Conservation (phyloP, 2,113 vertebrate genomes). For the Zosterops hypoxanthus region DNA sequence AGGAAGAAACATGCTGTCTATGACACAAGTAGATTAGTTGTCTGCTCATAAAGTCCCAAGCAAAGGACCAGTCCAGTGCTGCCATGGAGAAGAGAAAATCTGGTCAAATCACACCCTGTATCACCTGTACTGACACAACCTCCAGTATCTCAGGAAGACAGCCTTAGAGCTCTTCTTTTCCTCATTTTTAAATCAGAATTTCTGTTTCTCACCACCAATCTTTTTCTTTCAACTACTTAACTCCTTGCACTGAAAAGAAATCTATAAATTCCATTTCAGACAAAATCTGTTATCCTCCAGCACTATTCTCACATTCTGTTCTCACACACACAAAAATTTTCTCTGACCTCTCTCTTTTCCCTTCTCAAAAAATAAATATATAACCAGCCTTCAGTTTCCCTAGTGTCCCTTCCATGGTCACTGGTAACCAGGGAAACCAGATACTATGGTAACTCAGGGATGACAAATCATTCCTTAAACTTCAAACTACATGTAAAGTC, state of each 20-base stretch:
- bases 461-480: constrained; percentile 50
- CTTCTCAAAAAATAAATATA: not conserved
- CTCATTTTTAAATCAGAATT: not conserved
- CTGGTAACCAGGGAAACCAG: constrained; percentile 80
- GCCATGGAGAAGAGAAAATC: not conserved
- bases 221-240: constrained; percentile 23
- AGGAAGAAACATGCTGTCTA: not conserved
- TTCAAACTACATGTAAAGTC: constrained; percentile 12
- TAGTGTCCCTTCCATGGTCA: constrained; percentile 73
- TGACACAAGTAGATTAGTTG: not conserved
- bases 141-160: not conserved
- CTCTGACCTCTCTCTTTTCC: constrained; percentile 25
- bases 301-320: constrained; percentile 51
- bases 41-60: not conserved
- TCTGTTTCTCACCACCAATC: not conserved
- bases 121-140: not conserved
- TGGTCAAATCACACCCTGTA: not conserved
- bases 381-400: constrained; percentile 53
- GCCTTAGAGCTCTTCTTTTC: not conserved
- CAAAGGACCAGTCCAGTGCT: not conserved
- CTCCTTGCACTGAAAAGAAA: constrained; percentile 8
- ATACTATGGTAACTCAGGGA: constrained; percentile 77
- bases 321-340: constrained; percentile 51
- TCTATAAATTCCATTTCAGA: constrained; percentile 50
- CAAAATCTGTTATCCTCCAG: constrained; percentile 19